Evolutionary conservation across 2,888 invertebrate species (phyloP), one percentile per base, ranked within the genome.

Genomic region (Dryomyza anilis): DNA sequence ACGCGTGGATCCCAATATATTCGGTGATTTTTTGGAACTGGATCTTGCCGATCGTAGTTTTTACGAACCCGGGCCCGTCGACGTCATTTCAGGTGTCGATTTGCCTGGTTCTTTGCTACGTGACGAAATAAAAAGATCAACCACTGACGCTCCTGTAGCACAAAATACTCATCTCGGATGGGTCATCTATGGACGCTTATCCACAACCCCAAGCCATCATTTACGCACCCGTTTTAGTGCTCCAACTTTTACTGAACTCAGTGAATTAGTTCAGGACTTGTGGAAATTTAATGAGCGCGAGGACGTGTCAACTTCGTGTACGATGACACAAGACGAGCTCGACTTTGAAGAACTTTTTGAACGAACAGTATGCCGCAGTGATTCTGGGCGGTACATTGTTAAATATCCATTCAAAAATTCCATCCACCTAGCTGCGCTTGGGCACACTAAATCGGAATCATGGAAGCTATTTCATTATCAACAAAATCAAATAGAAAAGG

Each of bases 211-310:
- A 23, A 55, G 39, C 7, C 39, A 27, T 25, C 50, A 50, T 12
- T 30, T 63, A 23, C 3, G n/a, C n/a, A 62, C 59, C 4, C 58
- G 33, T n/a, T 53, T 52, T 33, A 65, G 64, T 36, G 63, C 65
- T 3, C n/a, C 53, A 43, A 53, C 59, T 25, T 29, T 27, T 16
- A 39, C 30, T 14, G 63, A 65, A 4, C 66, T 67, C 19, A 53
- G 23, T 14, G 45, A 64, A 8, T 48, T 67, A 3, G 29, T 58
- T 12, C 30, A 58, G 10, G 45, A 58, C 45, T 23, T 68, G 63
- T 65, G 69, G 65, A 67, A 58, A 39, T 69, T 67, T 25, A 66
- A 58, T n/a, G 61, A 68, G 21, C 29, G 57, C 21, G 60, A 60
- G 14, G 60, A 60, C 36, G 39, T 7, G 3, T 7, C 30, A 36